These are phyloP conservation scores for Neodiprion pinetum DNA, from an alignment of 1,140 invertebrate genomes.

Conservation along the genomic window DNA sequence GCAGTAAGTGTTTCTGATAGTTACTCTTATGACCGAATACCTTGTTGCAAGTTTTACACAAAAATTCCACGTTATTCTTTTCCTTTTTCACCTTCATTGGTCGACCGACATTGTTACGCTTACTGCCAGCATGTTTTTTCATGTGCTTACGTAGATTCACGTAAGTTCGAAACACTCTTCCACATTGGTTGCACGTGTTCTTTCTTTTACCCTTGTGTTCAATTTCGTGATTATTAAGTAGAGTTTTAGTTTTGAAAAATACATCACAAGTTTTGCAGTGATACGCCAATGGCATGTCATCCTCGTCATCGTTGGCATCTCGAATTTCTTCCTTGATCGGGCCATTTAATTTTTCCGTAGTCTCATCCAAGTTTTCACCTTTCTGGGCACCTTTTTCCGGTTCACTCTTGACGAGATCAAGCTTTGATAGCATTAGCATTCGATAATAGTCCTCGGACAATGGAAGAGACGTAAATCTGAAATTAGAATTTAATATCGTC, in stretches of 20 bases:
- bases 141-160: slow-evolving; percentile 49
- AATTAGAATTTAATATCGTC: slow-evolving; percentile 56
- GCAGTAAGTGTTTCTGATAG: slow-evolving; percentile 52
- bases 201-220: slow-evolving; percentile 47
- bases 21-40: slow-evolving; percentile 56
- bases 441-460: slow-evolving; percentile 48
- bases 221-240: slow-evolving; percentile 45
- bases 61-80: slow-evolving; percentile 41
- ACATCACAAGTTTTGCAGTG: slow-evolving; percentile 46
- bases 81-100: slow-evolving; percentile 38
- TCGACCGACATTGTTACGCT: slow-evolving; percentile 17
- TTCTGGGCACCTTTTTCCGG: slow-evolving; percentile 6
- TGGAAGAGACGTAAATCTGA: slow-evolving; percentile 49
- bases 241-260: slow-evolving; percentile 43
- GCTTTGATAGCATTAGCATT: slow-evolving; percentile 46
- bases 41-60: slow-evolving; percentile 54
- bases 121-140: slow-evolving; percentile 43
- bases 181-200: slow-evolving; percentile 50
- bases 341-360: slow-evolving; percentile 34
- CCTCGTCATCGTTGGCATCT: slow-evolving; percentile 32
- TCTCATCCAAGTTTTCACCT: background rate
- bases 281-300: slow-evolving; percentile 45
- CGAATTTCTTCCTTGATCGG: background rate
- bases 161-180: slow-evolving; percentile 45
- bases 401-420: slow-evolving; percentile 46